Evolutionary conservation across 2,113 vertebrate genomes (phyloP).

Genomic region (Delphinus delphis): DNA sequence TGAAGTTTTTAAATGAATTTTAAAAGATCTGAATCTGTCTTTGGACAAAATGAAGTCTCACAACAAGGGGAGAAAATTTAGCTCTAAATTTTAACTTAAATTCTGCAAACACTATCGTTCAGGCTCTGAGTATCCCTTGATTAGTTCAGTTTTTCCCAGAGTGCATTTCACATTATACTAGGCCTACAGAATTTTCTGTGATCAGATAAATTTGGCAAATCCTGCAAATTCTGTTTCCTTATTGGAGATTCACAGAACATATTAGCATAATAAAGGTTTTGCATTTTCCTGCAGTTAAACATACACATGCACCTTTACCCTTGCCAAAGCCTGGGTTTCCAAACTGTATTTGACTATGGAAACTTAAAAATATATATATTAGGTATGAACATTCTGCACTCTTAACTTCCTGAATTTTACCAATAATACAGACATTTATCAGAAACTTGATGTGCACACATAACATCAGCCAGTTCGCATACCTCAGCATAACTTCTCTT

Average conservation of each 20-base stretch:
- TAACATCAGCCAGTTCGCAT: not conserved
- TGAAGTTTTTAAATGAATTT: not conserved
- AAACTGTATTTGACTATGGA: not conserved
- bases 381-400: not conserved
- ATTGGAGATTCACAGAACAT: not conserved
- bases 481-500: not conserved
- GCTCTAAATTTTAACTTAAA: constrained; percentile 19
- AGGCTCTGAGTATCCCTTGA: not conserved
- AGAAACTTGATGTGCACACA: not conserved
- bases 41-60: not conserved
- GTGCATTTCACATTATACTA: not conserved
- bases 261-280: constrained; percentile 34
- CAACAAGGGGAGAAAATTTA: not conserved
- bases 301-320: not conserved
- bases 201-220: constrained; percentile 44
- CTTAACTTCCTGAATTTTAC: not conserved
- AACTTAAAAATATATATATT: not conserved
- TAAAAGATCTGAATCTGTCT: not conserved
- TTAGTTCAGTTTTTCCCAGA: constrained; percentile 1
- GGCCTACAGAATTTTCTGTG: not conserved
- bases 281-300: constrained; percentile 10
- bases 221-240: constrained; percentile 16
- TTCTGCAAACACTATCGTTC: not conserved
- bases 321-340: not conserved
- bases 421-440: not conserved